Conservation (phyloP, 2,113 vertebrate genomes). For the Collichthys lucidus region DNA sequence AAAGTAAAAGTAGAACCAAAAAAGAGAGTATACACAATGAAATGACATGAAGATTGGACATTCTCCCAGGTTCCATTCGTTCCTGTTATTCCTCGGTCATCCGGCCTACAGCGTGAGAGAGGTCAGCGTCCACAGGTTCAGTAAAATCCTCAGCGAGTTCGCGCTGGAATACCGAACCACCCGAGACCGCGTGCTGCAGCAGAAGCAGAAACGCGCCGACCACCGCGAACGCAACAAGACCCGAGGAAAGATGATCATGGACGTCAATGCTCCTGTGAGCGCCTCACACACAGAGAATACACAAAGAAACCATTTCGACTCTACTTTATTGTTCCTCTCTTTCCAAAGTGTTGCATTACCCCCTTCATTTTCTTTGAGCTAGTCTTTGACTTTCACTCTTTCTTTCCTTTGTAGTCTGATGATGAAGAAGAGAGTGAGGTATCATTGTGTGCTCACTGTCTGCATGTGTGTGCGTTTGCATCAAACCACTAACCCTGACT, state of each 20-base stretch:
- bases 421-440: conserved; percentile 93
- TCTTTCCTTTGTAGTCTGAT: conserved; percentile 88
- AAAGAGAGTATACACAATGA: too few species aligned
- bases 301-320: not conserved
- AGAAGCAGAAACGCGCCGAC: conserved; percentile 95
- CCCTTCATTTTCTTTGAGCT: conserved; percentile 19
- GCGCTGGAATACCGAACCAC: conserved; percentile 97
- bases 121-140: conserved; percentile 94
- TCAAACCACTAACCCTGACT: conserved; percentile 43
- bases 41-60: not conserved
- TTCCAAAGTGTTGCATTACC: conserved; percentile 13
- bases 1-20: too few species aligned
- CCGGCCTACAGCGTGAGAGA: conserved; percentile 91
- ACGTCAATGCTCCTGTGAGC: conserved; percentile 86
- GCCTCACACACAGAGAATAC: not conserved
- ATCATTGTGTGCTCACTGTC: conserved; percentile 51
- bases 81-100: conserved; percentile 95
- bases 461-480: conserved; percentile 47
- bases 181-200: conserved; percentile 94
- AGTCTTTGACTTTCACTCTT: conserved; percentile 49
- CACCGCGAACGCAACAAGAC: conserved; percentile 98
- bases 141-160: conserved; percentile 95
- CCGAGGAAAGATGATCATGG: conserved; percentile 97
- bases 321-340: not conserved
- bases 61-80: conserved; percentile 91